These are phyloP conservation scores for Saccopteryx leptura DNA, from an alignment of 2,113 vertebrate genomes.

Conservation along the genomic window DNA sequence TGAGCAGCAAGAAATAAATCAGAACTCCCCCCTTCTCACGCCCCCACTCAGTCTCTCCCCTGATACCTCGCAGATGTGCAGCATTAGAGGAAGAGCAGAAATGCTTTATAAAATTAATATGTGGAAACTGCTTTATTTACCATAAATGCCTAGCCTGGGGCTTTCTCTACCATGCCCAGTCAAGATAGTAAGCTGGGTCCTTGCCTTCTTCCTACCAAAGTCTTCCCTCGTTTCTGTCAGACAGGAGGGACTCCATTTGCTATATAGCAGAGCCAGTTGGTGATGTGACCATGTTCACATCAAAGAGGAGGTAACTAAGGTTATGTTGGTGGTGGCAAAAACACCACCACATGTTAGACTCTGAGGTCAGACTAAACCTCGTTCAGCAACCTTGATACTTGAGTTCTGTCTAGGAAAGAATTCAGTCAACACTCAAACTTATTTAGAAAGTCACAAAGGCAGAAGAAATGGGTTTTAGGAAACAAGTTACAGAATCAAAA, in stretches of 20 bases:
- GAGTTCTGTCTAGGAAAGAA: no score
- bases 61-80: slow-evolving; percentile 80
- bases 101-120: slow-evolving; percentile 72
- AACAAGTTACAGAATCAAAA: no score
- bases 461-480: no score
- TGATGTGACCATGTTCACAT: not conserved
- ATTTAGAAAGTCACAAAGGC: no score
- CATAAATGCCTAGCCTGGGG: slow-evolving; percentile 79
- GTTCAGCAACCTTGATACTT: no score
- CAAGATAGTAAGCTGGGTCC: slow-evolving; percentile 45
- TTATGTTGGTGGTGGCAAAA: no score
- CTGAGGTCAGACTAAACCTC: no score
- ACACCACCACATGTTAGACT: no score
- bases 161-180: slow-evolving; percentile 73
- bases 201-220: slow-evolving; percentile 61
- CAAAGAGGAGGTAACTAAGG: slow-evolving; percentile 8
- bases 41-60: slow-evolving; percentile 70
- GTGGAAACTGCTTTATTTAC: slow-evolving; percentile 78
- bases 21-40: slow-evolving; percentile 46
- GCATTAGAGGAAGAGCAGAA: slow-evolving; percentile 64
- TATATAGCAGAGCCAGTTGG: not conserved
- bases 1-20: slow-evolving; percentile 83
- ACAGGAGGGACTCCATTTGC: slow-evolving; percentile 50
- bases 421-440: no score
- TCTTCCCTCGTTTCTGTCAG: slow-evolving; percentile 56